Percentiles rank a stretch among this genome's conserved stretches.
Conservation (phyloP, 1,140 invertebrate species). For the Trichoplusia ni region DNA sequence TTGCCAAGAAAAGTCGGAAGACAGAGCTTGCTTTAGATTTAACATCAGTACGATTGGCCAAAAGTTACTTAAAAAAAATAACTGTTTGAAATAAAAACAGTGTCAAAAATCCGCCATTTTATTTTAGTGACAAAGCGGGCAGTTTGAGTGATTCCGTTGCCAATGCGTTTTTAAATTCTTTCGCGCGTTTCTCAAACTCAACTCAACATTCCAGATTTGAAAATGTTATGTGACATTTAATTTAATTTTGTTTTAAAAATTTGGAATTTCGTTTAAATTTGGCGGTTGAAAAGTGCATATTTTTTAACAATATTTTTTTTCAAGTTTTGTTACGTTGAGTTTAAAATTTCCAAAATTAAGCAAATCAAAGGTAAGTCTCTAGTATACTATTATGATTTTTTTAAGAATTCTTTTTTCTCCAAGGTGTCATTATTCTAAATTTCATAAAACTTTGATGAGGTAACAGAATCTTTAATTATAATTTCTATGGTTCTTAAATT, state of each 20-base stretch:
- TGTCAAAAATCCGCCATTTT: slow-evolving; percentile 2
- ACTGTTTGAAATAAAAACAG: neutral
- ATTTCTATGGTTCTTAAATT: too few species aligned
- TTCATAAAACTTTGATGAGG: too few species aligned
- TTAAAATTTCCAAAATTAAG: slow-evolving; percentile 57
- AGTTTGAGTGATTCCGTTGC: neutral
- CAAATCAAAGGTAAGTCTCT: slow-evolving; percentile 60
- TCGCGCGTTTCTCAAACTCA: slow-evolving; percentile 3
- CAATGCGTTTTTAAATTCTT: slow-evolving; percentile 10
- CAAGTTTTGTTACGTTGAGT: slow-evolving; percentile 7
- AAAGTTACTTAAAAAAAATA: slow-evolving; percentile 11
- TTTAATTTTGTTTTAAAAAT: neutral
- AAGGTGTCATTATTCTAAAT: too few species aligned
- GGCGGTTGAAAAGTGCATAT: neutral
- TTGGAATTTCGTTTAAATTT: neutral
- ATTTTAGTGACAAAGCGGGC: neutral
- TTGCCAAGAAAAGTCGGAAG: slow-evolving; percentile 38
- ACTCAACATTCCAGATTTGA: slow-evolving; percentile 4
- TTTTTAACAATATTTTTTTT: neutral
- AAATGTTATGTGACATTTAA: neutral
- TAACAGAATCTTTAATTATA: too few species aligned
- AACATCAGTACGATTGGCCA: slow-evolving; percentile 16
- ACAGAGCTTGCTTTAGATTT: slow-evolving; percentile 12
- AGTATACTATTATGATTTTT: neutral
- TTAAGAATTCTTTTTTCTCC: neutral